Percentiles rank a stretch among this genome's conserved stretches.
phyloP scores from a whole-genome alignment of 1,140 invertebrate genomes.

The Oscheius sp. region DNA sequence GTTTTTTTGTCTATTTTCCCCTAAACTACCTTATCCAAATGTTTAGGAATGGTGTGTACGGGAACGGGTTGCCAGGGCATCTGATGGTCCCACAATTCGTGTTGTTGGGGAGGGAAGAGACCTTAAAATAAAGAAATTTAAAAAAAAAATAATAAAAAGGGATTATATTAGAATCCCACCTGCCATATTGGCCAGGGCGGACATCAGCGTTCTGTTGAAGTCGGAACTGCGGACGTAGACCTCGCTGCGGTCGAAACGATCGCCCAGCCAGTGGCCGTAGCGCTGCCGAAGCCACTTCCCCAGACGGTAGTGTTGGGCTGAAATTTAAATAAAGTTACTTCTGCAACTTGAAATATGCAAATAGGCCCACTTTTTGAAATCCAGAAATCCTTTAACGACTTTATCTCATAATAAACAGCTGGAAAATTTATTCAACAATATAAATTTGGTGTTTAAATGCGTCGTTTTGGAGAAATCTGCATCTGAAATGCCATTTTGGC shows the following conservation, averaged over 20 bases:
- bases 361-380: background rate
- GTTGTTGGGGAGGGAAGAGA: conserved; percentile 51
- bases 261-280: conserved; percentile 51
- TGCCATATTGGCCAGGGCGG: conserved; percentile 60
- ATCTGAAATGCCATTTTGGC: too few species aligned
- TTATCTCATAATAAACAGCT: background rate
- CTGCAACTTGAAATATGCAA: background rate
- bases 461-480: too few species aligned
- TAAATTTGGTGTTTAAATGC: too few species aligned
- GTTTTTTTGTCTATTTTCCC: background rate
- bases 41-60: conserved; percentile 58
- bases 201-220: conserved; percentile 61
- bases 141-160: background rate
- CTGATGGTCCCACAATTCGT: conserved; percentile 44
- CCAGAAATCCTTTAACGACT: background rate
- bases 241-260: conserved; percentile 40
- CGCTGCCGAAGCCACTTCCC: conserved; percentile 48
- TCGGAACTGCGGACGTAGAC: conserved; percentile 56
- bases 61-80: conserved; percentile 62
- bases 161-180: too few species aligned
- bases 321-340: too few species aligned
- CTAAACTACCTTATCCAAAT: conserved; percentile 31
- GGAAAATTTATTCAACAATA: too few species aligned
- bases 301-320: conserved; percentile 53
- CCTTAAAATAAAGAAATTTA: conserved; percentile 30